Evolutionary conservation across 1,140 invertebrate species (phyloP).

Genomic region (Acromyrmex heyeri): DNA sequence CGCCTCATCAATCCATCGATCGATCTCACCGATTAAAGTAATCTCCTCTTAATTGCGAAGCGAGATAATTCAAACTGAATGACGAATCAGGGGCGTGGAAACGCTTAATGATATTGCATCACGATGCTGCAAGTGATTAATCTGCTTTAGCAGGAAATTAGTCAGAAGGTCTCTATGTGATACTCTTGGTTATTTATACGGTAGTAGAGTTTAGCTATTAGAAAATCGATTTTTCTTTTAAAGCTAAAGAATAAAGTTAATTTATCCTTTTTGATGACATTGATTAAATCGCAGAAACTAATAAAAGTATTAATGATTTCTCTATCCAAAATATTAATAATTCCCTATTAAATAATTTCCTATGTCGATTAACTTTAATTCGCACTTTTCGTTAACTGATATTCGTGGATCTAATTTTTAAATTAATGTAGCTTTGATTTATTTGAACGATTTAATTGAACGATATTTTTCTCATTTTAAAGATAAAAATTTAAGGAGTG

Average conservation of each 20-base stretch:
- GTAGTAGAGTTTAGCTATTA: neutral
- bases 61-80: neutral
- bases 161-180: neutral
- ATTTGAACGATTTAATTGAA: too few species aligned
- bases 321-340: too few species aligned
- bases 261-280: neutral
- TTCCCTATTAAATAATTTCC: too few species aligned
- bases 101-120: constrained; percentile 33
- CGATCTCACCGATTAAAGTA: neutral
- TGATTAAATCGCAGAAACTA: neutral
- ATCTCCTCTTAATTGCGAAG: constrained; percentile 16
- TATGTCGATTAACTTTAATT: neutral
- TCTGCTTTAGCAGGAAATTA: constrained; percentile 43
- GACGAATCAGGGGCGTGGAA: constrained; percentile 57
- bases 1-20: neutral
- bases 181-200: neutral
- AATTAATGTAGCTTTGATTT: too few species aligned
- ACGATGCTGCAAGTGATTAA: constrained; percentile 46
- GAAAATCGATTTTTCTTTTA: neutral
- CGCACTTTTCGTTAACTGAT: too few species aligned
- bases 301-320: neutral
- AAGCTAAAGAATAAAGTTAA: neutral
- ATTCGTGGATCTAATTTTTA: too few species aligned
- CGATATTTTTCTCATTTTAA: too few species aligned
- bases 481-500: too few species aligned